These are phyloP conservation scores for Elymnias hypermnestra DNA, from an alignment of 1,140 invertebrate species.

Conservation along the genomic window DNA sequence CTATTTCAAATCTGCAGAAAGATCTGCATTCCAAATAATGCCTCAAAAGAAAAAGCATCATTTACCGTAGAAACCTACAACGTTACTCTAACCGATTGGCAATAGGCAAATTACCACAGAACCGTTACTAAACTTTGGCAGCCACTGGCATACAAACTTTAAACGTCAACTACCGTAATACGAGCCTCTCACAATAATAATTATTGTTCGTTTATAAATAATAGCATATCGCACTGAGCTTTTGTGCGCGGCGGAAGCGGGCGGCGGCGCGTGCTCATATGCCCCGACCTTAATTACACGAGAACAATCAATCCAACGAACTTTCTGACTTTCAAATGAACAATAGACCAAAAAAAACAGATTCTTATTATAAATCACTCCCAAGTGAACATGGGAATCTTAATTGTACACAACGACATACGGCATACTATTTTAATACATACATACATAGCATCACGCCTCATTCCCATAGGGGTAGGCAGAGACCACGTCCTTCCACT, in stretches of 20 bases:
- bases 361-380: constrained; percentile 10
- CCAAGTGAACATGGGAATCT: not conserved
- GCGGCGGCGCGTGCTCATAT: constrained; percentile 31
- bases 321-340: constrained; percentile 40
- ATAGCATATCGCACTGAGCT: constrained; percentile 61
- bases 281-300: constrained; percentile 21
- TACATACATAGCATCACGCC: no score
- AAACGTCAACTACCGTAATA: constrained; percentile 40
- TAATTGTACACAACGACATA: no score
- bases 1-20: no score
- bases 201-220: constrained; percentile 47
- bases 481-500: no score
- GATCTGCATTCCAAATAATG: no score
- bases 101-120: no score
- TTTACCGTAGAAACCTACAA: no score
- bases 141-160: constrained; percentile 15
- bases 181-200: constrained; percentile 40
- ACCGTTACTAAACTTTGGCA: constrained; percentile 31
- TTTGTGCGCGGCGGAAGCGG: constrained; percentile 54
- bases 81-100: no score
- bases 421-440: no score
- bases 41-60: no score
- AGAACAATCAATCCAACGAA: constrained; percentile 18
- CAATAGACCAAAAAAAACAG: constrained; percentile 26
- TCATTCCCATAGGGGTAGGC: no score